Conservation (phyloP, 1,140 invertebrate genomes). For the Samia ricini region DNA sequence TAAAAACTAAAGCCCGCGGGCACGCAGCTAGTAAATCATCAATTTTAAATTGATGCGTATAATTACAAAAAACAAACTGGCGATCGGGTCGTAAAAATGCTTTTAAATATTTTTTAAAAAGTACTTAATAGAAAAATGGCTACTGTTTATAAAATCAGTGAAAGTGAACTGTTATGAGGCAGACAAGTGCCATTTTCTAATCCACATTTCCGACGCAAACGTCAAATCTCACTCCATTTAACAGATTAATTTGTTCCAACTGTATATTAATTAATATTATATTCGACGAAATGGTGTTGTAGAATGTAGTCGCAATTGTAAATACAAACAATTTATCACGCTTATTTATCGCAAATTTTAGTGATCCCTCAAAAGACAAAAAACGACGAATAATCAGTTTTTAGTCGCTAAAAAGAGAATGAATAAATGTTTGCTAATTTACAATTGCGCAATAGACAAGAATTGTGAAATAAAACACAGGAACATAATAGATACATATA, state of each 20-base stretch:
- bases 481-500: not conserved
- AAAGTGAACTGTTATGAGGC: constrained; percentile 48
- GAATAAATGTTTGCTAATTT: not conserved
- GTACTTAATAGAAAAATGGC: constrained; percentile 1
- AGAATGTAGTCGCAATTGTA: not conserved
- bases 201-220: constrained; percentile 34
- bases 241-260: constrained; percentile 1
- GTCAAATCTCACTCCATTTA: constrained; percentile 16
- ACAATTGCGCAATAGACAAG: not conserved
- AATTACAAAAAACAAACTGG: not conserved
- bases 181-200: constrained; percentile 42
- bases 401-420: not conserved
- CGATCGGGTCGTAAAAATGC: not conserved
- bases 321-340: too few relatives aligned
- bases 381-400: too few relatives aligned
- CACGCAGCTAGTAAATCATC: too few relatives aligned
- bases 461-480: not conserved
- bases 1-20: too few relatives aligned
- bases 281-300: too few relatives aligned
- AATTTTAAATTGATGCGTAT: too few relatives aligned
- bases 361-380: too few relatives aligned
- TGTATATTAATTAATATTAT: not conserved
- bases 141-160: constrained; percentile 42
- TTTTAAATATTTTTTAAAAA: not conserved
- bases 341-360: too few relatives aligned